Percentiles rank a stretch among this genome's conserved stretches.
phyloP scores from a whole-genome alignment of 2,113 vertebrate genomes.

The Micronycteris hirsuta region DNA sequence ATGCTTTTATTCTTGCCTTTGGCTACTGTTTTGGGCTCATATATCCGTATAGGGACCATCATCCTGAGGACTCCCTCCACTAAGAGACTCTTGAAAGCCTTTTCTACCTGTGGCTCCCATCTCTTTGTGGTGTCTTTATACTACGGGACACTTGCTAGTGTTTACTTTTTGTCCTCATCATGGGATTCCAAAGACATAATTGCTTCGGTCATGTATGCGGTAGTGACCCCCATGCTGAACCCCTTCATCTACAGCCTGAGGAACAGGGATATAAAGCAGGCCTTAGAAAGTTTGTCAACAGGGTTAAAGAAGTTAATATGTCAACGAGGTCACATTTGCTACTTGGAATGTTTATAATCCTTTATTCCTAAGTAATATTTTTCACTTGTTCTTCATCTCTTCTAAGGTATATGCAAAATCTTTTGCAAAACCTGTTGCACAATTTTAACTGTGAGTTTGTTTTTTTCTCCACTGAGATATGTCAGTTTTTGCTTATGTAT shows the following conservation, averaged over 20 bases:
- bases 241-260: conserved; percentile 67
- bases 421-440: not conserved
- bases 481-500: not conserved
- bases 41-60: not conserved
- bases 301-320: not conserved
- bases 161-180: conserved; percentile 57
- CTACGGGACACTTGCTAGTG: conserved; percentile 50
- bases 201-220: conserved; percentile 52
- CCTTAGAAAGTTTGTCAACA: not conserved
- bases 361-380: not conserved
- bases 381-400: not conserved
- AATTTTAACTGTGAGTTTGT: not conserved
- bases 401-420: not conserved
- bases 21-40: conserved; percentile 24
- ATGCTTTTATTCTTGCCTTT: not conserved
- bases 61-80: conserved; percentile 4
- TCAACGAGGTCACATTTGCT: not conserved
- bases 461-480: not conserved
- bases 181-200: not conserved
- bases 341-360: not conserved
- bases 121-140: conserved; percentile 58
- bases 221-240: conserved; percentile 59
- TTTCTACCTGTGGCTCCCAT: conserved; percentile 68
- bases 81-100: conserved; percentile 39
- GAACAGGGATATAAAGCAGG: conserved; percentile 59